Evolutionary conservation across 2,113 vertebrate species (phyloP), one percentile per base, ranked within the genome.

Genomic region (Elephas maximus): DNA sequence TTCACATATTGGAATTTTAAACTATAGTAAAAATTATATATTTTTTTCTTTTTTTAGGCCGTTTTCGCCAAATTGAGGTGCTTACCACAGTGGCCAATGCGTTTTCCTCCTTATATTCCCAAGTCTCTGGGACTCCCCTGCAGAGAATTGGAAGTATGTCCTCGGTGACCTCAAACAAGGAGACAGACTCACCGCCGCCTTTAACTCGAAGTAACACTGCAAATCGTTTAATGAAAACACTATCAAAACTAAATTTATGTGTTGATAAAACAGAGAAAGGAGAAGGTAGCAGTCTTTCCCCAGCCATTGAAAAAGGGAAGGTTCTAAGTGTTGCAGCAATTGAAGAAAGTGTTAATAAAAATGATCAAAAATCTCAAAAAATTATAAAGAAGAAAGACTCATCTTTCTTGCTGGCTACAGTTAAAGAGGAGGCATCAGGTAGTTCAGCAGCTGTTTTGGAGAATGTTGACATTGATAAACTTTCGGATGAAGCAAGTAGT

Each of bases 31-130:
- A 62, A 6, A 2, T 48, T 86, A 67, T 67, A 11, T 74, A 23
- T 90, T n/a, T 88, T 89, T 78, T 86, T 96, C 21, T 0, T 93
- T 88, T 48, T 94, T 41, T 98, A 99, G 99, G 99, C 98, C 99
- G 99, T 95, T 99, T 99, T 98, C 99, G 99, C 96, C 99, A 99
- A 98, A 99, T 99, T 8, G 99, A 99, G 98, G 99, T 99, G 96
- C 98, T 99, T 97, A 99, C 99, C 78, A 99, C 99, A 88, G 99
- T 99, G 88, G 99, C 99, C 88, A 99, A 99, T 73, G 99, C 99
- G 65, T 99, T 99, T 98, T 99, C 99, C 92, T 99, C 99, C 93
- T 99, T 99, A 88, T 99, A 99, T 98, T 99, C 99, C 90, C 99
- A 99, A 97, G 99, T 99, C 44, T 99, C 99, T 71, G 99, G 99